Evolutionary conservation across 2,113 vertebrate genomes (phyloP).

Genomic region (Daphoenositta chrysoptera): DNA sequence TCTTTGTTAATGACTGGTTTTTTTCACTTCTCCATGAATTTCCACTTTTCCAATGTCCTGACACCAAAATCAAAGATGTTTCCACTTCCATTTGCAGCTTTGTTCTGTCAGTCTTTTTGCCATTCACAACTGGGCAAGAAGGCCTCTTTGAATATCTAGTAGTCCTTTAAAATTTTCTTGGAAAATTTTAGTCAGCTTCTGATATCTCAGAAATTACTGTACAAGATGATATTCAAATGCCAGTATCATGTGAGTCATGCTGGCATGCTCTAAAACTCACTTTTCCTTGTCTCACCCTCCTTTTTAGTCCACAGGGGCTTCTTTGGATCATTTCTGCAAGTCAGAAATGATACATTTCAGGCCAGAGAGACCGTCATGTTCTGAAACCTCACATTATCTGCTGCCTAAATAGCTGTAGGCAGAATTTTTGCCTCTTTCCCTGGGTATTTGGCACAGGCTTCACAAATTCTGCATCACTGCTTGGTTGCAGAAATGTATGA

Average conservation of each 20-base stretch:
- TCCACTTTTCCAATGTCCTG: not conserved
- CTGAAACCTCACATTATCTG: not conserved
- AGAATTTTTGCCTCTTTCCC: not conserved
- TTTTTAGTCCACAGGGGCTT: not conserved
- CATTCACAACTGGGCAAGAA: not conserved
- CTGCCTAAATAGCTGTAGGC: not conserved
- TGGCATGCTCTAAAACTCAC: not conserved
- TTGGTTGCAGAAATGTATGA: not conserved
- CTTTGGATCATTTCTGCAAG: not conserved
- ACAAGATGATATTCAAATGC: not conserved
- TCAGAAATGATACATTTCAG: not conserved
- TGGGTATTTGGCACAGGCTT: not conserved
- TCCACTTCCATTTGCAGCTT: not conserved
- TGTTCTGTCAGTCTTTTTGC: not conserved
- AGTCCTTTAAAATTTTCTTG: not conserved
- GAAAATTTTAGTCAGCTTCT: not conserved
- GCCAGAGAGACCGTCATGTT: not conserved
- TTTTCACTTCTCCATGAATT: not conserved
- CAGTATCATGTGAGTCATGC: not conserved
- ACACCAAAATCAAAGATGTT: not conserved
- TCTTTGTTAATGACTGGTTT: not conserved
- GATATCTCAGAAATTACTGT: not conserved
- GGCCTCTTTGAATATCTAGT: not conserved
- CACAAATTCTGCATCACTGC: not conserved
- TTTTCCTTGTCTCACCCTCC: not conserved